Conservation (phyloP, 2,888 invertebrate genomes). For the Petrophora chlorosata region DNA sequence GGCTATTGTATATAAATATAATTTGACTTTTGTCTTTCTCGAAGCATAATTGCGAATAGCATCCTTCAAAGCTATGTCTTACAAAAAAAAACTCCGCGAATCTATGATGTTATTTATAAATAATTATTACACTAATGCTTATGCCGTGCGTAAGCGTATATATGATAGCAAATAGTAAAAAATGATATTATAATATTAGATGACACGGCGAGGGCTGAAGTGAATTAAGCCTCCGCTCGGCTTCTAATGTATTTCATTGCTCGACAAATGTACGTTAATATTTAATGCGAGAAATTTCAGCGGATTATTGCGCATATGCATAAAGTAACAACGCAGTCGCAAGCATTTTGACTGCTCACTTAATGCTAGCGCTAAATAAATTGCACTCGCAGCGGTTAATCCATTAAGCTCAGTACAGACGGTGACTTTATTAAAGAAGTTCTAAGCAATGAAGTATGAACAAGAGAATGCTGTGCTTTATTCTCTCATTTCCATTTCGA, state of each 20-base stretch:
- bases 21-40: too few species aligned
- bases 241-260: slow-evolving; percentile 17
- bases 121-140: slow-evolving; percentile 16
- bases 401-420: slow-evolving; percentile 1
- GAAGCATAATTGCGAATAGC: too few species aligned
- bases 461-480: background rate
- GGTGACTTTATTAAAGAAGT: slow-evolving; percentile 4
- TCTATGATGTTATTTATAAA: too few species aligned
- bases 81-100: too few species aligned
- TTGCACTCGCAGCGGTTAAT: slow-evolving; percentile 15
- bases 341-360: slow-evolving; percentile 13
- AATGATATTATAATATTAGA: slow-evolving; percentile 6
- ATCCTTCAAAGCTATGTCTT: too few species aligned
- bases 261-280: slow-evolving; percentile 24
- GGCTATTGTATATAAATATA: too few species aligned
- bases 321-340: slow-evolving; percentile 9
- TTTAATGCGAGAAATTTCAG: slow-evolving; percentile 14
- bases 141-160: slow-evolving; percentile 12
- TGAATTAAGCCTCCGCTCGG: slow-evolving; percentile 15
- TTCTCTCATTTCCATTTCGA: background rate
- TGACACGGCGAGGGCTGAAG: slow-evolving; percentile 6
- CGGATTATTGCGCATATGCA: slow-evolving; percentile 22
- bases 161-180: background rate
- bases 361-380: slow-evolving; percentile 21
- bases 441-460: slow-evolving; percentile 3